Conservation (phyloP, 2,888 invertebrate genomes). For the Apeira syringaria region DNA sequence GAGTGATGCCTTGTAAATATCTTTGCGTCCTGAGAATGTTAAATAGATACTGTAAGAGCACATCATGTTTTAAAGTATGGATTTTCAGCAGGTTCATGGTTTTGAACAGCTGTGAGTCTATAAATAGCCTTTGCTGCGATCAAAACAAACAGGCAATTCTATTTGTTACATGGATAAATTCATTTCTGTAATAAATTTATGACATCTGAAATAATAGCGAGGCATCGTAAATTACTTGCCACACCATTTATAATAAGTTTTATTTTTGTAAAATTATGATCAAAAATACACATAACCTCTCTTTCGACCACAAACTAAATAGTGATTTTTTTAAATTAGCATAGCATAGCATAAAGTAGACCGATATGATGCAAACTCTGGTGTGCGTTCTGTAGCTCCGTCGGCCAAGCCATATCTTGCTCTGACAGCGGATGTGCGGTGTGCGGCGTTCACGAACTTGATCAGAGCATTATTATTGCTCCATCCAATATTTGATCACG, state of each 20-base stretch:
- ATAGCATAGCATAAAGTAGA: no score
- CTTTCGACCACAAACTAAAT: no score
- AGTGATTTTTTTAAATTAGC: no score
- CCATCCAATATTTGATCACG: no score
- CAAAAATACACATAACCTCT: no score
- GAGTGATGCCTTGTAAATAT: slow-evolving; percentile 29
- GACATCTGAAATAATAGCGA: not conserved
- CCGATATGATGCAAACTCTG: no score
- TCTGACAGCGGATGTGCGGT: no score
- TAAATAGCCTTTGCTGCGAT: slow-evolving; percentile 2
- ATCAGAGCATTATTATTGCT: no score
- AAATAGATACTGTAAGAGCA: slow-evolving; percentile 38
- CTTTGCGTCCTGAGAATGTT: slow-evolving; percentile 38
- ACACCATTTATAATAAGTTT: not conserved
- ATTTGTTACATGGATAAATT: not conserved
- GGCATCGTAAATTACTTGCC: not conserved
- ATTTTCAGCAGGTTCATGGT: slow-evolving; percentile 44
- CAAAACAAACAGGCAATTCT: not conserved
- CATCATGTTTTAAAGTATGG: slow-evolving; percentile 39
- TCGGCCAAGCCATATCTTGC: no score
- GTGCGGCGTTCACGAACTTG: no score
- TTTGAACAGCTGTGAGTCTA: slow-evolving; percentile 8
- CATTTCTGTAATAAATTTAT: not conserved
- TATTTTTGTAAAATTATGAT: no score
- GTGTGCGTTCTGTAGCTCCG: no score